Conservation (phyloP, 2,888 invertebrate genomes). For the Cataglyphis rosenhaueri region DNA sequence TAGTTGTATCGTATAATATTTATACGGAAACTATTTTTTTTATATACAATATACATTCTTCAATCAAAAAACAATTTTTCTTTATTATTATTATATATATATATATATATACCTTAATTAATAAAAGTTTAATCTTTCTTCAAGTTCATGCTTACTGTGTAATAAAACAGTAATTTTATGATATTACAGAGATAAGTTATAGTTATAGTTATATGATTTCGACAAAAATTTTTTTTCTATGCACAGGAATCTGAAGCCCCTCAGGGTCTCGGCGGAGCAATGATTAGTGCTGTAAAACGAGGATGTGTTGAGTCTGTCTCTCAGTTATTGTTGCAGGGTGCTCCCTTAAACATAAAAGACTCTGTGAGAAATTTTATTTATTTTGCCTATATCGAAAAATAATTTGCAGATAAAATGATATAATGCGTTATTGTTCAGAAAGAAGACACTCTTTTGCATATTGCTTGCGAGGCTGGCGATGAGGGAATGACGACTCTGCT, state of each 20-base stretch:
- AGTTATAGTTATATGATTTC: not conserved
- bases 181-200: not conserved
- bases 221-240: conserved; percentile 60
- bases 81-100: conserved; percentile 57
- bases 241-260: conserved; percentile 83
- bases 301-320: conserved; percentile 84
- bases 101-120: conserved; percentile 55
- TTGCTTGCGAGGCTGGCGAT: conserved; percentile 86
- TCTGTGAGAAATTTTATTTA: conserved; percentile 75
- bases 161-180: not conserved
- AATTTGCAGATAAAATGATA: conserved; percentile 43
- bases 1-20: conserved; percentile 69
- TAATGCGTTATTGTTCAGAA: conserved; percentile 84
- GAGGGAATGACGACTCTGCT: conserved; percentile 82
- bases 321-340: conserved; percentile 83
- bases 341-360: conserved; percentile 82
- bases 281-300: conserved; percentile 84
- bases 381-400: conserved; percentile 27
- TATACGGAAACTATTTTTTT: conserved; percentile 66
- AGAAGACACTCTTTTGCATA: conserved; percentile 88
- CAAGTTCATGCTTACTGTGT: conserved; percentile 27
- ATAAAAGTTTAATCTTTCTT: conserved; percentile 30
- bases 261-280: conserved; percentile 83
- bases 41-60: conserved; percentile 69
- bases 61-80: conserved; percentile 64